Evolutionary conservation across 2,888 invertebrate species (phyloP).

Genomic region (Eulithis testata): DNA sequence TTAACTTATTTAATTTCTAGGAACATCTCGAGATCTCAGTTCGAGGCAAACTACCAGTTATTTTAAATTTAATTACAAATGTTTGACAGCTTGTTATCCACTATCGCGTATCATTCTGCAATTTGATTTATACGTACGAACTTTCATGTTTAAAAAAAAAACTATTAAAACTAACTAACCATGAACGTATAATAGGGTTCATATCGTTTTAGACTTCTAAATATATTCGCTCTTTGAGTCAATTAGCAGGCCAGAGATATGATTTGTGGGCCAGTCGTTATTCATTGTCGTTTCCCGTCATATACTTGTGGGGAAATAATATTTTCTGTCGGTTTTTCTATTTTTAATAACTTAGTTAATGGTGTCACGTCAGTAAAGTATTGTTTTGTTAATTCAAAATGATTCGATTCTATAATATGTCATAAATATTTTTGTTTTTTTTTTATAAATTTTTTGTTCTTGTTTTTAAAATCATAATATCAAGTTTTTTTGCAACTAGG

Average conservation of each 20-base stretch:
- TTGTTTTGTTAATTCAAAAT: conserved; percentile 20
- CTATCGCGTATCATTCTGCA: neutral
- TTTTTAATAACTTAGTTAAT: conserved; percentile 38
- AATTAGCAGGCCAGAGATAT: conserved; percentile 52
- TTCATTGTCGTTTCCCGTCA: conserved; percentile 52
- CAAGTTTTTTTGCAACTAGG: no score
- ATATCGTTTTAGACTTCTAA: conserved; percentile 46
- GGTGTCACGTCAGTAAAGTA: conserved; percentile 19
- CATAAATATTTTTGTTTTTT: no score
- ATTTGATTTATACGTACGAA: neutral
- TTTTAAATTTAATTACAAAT: no score
- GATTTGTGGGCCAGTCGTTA: conserved; percentile 54
- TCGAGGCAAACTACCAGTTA: no score
- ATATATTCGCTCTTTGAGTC: conserved; percentile 54
- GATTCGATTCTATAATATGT: conserved; percentile 5
- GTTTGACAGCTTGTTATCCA: no score
- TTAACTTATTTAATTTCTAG: no score
- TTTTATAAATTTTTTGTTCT: no score
- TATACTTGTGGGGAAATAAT: conserved; percentile 44
- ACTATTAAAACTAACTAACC: conserved; percentile 13
- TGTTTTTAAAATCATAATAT: no score
- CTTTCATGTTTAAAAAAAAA: neutral
- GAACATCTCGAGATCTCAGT: no score
- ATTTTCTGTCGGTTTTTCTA: conserved; percentile 43
- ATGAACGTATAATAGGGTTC: conserved; percentile 15